Evolutionary conservation across 2,888 invertebrate species (phyloP).

Genomic region (Nudaria mundana): DNA sequence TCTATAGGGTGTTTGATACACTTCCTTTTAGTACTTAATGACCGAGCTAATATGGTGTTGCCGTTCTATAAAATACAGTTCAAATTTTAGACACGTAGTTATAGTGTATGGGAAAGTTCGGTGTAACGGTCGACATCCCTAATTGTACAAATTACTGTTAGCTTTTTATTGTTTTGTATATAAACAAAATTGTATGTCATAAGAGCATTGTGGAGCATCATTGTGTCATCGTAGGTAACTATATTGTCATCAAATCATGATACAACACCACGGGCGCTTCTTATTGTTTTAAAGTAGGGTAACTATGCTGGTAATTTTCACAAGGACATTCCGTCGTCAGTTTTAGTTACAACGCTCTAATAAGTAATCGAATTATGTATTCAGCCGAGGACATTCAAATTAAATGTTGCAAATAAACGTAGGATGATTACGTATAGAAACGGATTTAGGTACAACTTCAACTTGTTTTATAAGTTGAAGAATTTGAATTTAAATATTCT

Average conservation of each 20-base stretch:
- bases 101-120: constrained; percentile 49
- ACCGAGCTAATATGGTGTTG: constrained; percentile 53
- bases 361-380: constrained; percentile 21
- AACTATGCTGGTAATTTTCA: constrained; percentile 17
- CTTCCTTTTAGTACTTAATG: constrained; percentile 64
- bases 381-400: constrained; percentile 22
- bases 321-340: constrained; percentile 20
- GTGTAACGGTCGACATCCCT: constrained; percentile 59
- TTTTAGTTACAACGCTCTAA: constrained; percentile 8
- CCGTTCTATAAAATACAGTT: constrained; percentile 40
- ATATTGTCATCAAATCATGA: constrained; percentile 26
- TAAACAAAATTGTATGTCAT: constrained; percentile 37
- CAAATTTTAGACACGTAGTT: constrained; percentile 63
- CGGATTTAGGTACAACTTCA: constrained; percentile 1
- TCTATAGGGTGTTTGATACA: constrained; percentile 60
- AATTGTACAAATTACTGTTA: constrained; percentile 31
- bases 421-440: constrained; percentile 6
- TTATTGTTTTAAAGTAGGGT: constrained; percentile 32
- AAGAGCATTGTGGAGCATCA: constrained; percentile 33
- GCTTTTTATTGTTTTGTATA: constrained; percentile 52
- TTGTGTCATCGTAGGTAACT: constrained; percentile 31
- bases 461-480: constrained; percentile 1
- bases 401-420: constrained; percentile 16
- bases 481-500: constrained; percentile 4
- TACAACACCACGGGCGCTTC: constrained; percentile 26